Evolutionary conservation across 2,113 vertebrate genomes (phyloP), one percentile per base, ranked within the genome.

Genomic region (Pagrus major): DNA sequence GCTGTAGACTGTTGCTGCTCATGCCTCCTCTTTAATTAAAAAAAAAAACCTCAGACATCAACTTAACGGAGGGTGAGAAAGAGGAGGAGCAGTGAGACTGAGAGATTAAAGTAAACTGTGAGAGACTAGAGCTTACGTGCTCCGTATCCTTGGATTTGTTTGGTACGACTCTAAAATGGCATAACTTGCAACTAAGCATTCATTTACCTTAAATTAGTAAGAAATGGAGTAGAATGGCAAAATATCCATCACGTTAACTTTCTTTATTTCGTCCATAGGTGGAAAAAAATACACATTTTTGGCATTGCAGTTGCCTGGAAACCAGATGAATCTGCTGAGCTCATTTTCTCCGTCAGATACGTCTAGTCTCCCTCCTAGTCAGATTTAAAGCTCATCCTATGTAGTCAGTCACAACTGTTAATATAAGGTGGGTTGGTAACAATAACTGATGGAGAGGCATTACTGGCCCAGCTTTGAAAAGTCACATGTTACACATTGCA

Each of bases 1-100:
- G 59, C 59, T 73, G 66, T 14, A 44, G 54, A 80, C 61, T 75
- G 58, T 21, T 29, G 47, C 35, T 33, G 9, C 73, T 61, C 21
- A 6, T 23, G 56, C 63, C 42, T 77, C 41, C 4, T 51, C 33
- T 68, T 59, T 76, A 61, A 84, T 79, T 73, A 37, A 61, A 58
- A 71, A 41, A 46, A 51, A 31, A 39, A 39, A 39, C 1, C 33
- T 58, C 71, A 35, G 42, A 42, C 41, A 44, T 46, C 33, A 65
- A 47, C 49, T 52, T 31, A 39, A 18, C 42, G 54, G 58, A 71
- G 59, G 12, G 59, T 20, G 41, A 66, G 59, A 59, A 49, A 74
- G 39, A 49, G 20, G 18, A 51, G 46, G 27, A 18, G 46, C 1
- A 11, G 46, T 2, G 14, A 44, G 54, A 67, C 21, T 64, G 3